Base-by-base conservation (phyloP, 92 coral and sea anemone genomes). In the Meandrina meandrites region DNA sequence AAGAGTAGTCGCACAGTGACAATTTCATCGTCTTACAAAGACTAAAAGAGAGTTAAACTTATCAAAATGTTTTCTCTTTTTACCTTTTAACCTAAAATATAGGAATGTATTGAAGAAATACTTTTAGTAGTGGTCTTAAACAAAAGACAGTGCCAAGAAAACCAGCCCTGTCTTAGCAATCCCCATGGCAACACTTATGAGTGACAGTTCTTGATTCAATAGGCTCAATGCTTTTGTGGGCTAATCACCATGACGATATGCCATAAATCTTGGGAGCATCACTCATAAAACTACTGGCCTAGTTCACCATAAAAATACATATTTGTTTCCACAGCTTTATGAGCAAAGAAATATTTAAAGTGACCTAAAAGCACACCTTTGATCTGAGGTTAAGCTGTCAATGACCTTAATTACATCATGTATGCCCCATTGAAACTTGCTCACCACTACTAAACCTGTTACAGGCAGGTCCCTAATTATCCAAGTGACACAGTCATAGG, bases 21-120 rank as follows among this genome's bases (percentile, higher is more conserved):
- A 48, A 51, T 21, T 28, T 66, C 54, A 67, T 19, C 32, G 79
- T 83, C 86, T 73, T 54, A 53, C 73, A 54, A 84, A 84, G 80
- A 84, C 80, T 56, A 66, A 66, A 32, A 54, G 53, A 57, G 7
- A 67, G 47, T 13, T 32, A 34, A 66, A n/a, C 28, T 6, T 67
- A n/a, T n/a, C 53, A 80, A 40, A n/a, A 35, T 31, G 36, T 18
- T 14, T 30, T 28, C 31, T 40, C 9, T 34, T 71, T 12, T 53
- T 71, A 9, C n/a, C 45, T 71, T 28, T 32, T 71, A 71, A 32
- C 1, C n/a, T 32, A 16, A 62, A 71, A 32, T 34, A 11, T 4
- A 32, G 1, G 76, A 32, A 13, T 34, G 30, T 82, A 50, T 34
- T 13, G n/a, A 32, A 56, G 53, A 67, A 45, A 62, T 40, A 64